Evolutionary conservation across 2,113 vertebrate species (phyloP).

Genomic region (Catharus fuscescens): DNA sequence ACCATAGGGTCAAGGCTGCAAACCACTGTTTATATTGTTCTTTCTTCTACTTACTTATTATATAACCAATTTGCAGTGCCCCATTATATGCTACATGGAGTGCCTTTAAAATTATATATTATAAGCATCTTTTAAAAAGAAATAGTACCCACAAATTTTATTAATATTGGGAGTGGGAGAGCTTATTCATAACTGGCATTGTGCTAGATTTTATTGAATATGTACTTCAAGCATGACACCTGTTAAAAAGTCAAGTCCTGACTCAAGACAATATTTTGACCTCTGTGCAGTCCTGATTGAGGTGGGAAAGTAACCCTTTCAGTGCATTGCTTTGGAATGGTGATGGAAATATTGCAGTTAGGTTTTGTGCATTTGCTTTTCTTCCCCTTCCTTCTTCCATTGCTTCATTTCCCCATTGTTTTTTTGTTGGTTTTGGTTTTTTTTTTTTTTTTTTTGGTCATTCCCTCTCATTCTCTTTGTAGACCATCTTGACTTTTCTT

Average conservation of each 20-base stretch:
- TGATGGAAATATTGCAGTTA: background rate
- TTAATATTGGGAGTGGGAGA: background rate
- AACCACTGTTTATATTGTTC: slow-evolving; percentile 61
- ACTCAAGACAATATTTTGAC: background rate
- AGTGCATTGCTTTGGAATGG: background rate
- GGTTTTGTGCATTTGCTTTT: background rate
- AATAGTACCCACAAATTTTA: background rate
- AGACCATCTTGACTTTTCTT: background rate
- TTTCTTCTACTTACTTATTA: slow-evolving; percentile 44
- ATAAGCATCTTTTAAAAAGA: background rate
- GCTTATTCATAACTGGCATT: background rate
- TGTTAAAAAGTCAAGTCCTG: background rate
- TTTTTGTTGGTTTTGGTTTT: fast-evolving
- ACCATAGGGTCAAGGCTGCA: slow-evolving; percentile 46
- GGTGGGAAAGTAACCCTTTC: background rate
- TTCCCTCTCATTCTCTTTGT: slow-evolving; percentile 2
- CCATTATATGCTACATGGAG: background rate
- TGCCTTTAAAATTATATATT: slow-evolving; percentile 32
- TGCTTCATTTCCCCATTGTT: background rate
- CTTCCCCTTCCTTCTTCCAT: background rate
- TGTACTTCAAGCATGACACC: background rate
- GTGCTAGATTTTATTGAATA: background rate
- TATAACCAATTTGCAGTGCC: slow-evolving; percentile 20
- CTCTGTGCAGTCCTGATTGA: background rate
- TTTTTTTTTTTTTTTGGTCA: background rate